Base-by-base conservation (phyloP, 2,888 invertebrate species). In the Antitype chi region DNA sequence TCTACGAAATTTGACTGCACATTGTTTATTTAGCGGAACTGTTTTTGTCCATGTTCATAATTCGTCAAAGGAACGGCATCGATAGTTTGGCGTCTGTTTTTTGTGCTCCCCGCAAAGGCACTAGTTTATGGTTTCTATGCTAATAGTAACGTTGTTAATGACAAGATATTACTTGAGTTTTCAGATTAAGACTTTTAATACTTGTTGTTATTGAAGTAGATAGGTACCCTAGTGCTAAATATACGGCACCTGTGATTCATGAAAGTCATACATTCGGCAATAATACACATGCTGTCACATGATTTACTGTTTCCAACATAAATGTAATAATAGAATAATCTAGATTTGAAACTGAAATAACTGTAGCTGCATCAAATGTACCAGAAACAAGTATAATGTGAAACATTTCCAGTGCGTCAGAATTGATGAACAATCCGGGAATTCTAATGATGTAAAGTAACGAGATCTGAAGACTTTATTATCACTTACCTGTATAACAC, bases 391-490 rank as follows among this genome's bases (percentile, higher is more conserved):
- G 80, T 81, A 78, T 81, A 79, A 84, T 86, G 69, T 78, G 77
- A 83, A 80, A 78, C 78, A 82, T 74, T 83, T 82, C 82, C 82
- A 76, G 63, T 67, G 66, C 70, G 90, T 89, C 89, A 89, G 82
- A 86, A 90, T 90, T 91, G 90, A 90, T 90, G 88, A 87, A 85
- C 84, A 87, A 90, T 89, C 84, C 91, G 89, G 90, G 91, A 91
- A 94, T 94, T 94, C 93, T 94, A 94, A 95, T 92, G 94, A 95
- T 93, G 92, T 91, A 88, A 89, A 90, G 91, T 85, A 91, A 92
- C 88, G 90, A 94, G 93, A 95, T 94, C 92, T 95, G 95, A 95
- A 91, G 95, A 94, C 94, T 95, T 95, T 95, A 96, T 96, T 94
- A 94, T 93, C 91, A 91, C 92, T 93, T 94, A 95, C 96, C 95